A percentile compares a stretch with the other conserved stretches of the same genome.
phyloP scores from a whole-genome alignment of 2,888 invertebrate genomes.

The Tenthredo livida region DNA sequence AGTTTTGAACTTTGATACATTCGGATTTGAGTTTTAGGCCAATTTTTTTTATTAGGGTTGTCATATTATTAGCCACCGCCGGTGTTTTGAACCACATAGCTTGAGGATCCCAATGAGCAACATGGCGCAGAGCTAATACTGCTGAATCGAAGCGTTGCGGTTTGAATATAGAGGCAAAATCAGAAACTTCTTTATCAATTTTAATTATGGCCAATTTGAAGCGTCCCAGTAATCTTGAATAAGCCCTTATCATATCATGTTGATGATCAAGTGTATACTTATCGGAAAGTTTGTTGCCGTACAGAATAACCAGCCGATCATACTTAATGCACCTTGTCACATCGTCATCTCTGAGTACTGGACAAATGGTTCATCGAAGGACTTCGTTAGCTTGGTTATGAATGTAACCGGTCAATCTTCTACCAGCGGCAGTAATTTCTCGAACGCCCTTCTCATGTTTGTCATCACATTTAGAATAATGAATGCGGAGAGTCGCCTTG shows the following conservation, averaged over 20 bases:
- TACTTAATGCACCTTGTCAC: conserved; percentile 46
- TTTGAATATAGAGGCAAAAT: conserved; percentile 40
- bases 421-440: conserved; percentile 51
- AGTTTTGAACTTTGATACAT: conserved; percentile 33
- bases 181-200: conserved; percentile 31
- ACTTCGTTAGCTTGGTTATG: conserved; percentile 47
- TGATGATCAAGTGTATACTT: conserved; percentile 54
- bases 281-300: conserved; percentile 54
- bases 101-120: conserved; percentile 34
- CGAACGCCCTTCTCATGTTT: conserved; percentile 48
- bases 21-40: conserved; percentile 11
- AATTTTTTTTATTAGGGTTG: conserved; percentile 1
- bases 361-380: conserved; percentile 44
- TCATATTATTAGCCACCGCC: conserved; percentile 14
- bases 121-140: conserved; percentile 26
- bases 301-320: conserved; percentile 49
- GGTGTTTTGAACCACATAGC: conserved; percentile 28
- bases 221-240: conserved; percentile 46
- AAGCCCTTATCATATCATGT: conserved; percentile 50
- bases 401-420: conserved; percentile 34
- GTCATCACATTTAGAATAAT: conserved; percentile 53
- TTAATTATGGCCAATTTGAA: conserved; percentile 43
- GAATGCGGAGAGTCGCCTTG: conserved; percentile 53
- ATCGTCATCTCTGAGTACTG: conserved; percentile 50
- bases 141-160: conserved; percentile 42